These are phyloP conservation scores for Peucedramus taeniatus DNA, from an alignment of 2,113 vertebrate genomes.

Conservation along the genomic window DNA sequence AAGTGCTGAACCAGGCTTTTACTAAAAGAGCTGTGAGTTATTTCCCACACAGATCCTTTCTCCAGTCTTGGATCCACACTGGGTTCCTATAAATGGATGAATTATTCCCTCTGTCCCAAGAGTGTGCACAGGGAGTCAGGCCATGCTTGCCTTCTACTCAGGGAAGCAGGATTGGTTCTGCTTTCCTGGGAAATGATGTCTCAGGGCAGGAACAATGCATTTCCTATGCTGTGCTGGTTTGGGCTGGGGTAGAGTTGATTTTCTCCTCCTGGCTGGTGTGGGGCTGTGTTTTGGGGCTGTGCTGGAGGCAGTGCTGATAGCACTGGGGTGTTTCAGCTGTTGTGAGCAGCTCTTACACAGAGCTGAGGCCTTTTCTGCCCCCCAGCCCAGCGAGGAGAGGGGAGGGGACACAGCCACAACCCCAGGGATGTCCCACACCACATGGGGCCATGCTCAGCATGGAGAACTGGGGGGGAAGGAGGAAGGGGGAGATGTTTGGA, in stretches of 20 bases:
- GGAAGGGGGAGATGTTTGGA: background rate
- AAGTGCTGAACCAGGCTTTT: background rate
- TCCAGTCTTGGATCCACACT: background rate
- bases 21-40: background rate
- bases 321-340: background rate
- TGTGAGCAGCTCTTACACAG: background rate
- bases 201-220: fast-evolving
- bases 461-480: background rate
- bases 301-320: background rate
- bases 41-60: background rate
- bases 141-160: background rate
- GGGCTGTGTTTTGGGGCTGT: background rate
- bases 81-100: background rate
- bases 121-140: fast-evolving
- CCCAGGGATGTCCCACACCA: background rate
- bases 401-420: background rate
- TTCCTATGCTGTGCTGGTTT: background rate
- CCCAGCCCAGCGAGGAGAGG: background rate
- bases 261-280: background rate
- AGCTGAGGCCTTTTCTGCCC: background rate
- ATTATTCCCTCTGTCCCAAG: background rate
- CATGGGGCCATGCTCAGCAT: background rate
- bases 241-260: background rate
- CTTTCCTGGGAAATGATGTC: fast-evolving
- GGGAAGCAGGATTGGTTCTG: background rate